Evolutionary conservation across 2,888 invertebrate genomes (phyloP).

Genomic region (Ectemnius continuus): DNA sequence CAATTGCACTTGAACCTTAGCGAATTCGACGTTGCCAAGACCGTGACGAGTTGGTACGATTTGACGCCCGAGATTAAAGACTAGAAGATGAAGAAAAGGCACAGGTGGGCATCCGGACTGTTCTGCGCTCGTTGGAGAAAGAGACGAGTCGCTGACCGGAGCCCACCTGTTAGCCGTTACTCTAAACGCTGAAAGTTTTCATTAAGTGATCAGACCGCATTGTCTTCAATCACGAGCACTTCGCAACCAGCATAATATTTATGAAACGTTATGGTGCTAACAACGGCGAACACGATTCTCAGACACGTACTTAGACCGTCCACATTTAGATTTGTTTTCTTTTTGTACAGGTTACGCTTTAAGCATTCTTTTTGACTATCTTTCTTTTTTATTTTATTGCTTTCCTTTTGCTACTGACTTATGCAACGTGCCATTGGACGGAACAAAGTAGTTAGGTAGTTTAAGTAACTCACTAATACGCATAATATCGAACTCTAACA

Average conservation of each 20-base stretch:
- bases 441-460: too few species aligned
- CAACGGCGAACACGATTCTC: constrained; percentile 20
- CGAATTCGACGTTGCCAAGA: constrained; percentile 84
- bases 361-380: background rate
- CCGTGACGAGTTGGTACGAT: constrained; percentile 87
- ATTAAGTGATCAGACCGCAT: constrained; percentile 16
- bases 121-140: constrained; percentile 49
- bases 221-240: background rate
- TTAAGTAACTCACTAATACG: too few species aligned
- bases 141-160: constrained; percentile 33
- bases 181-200: constrained; percentile 33
- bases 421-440: background rate
- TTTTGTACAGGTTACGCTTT: background rate
- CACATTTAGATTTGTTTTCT: constrained; percentile 29
- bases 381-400: background rate
- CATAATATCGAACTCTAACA: too few species aligned
- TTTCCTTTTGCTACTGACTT: background rate
- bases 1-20: constrained; percentile 86
- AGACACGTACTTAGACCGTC: constrained; percentile 51
- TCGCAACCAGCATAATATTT: background rate
- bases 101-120: constrained; percentile 50
- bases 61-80: constrained; percentile 81
- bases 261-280: constrained; percentile 8
- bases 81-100: constrained; percentile 62
- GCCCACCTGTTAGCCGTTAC: constrained; percentile 24